A percentile compares a stretch with the other conserved stretches of the same genome.
Evolutionary conservation across 2,888 invertebrate species (phyloP).

Genomic region (Pteria penguin): DNA sequence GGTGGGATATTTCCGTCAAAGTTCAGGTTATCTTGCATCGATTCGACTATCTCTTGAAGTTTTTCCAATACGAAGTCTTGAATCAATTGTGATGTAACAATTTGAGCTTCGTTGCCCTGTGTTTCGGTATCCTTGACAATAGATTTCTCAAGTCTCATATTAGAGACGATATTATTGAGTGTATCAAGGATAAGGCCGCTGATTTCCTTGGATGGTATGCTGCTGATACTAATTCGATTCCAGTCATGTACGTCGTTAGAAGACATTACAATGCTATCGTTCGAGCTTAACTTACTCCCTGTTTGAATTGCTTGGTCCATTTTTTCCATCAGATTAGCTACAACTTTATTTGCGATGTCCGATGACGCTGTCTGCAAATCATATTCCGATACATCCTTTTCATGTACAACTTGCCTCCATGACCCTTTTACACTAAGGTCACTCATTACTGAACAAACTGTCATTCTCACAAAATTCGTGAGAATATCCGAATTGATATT

Average conservation of each 20-base stretch:
- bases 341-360: constrained; percentile 28
- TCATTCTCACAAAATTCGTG: constrained; percentile 56
- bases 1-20: constrained; percentile 15
- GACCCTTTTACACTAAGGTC: constrained; percentile 46
- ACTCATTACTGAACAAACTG: constrained; percentile 50
- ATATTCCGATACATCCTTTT: neutral
- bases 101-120: neutral
- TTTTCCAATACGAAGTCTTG: constrained; percentile 57
- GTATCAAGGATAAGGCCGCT: constrained; percentile 58
- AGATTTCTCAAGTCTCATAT: constrained; percentile 55
- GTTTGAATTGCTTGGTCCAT: constrained; percentile 17
- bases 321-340: constrained; percentile 21
- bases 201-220: constrained; percentile 46
- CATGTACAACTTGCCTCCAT: neutral
- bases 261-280: neutral
- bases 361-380: constrained; percentile 32
- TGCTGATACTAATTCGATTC: neutral
- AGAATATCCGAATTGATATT: constrained; percentile 54
- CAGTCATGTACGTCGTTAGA: neutral
- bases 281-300: neutral
- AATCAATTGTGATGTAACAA: constrained; percentile 35
- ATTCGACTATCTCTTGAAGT: constrained; percentile 53
- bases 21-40: constrained; percentile 52
- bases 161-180: constrained; percentile 57
- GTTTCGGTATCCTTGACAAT: constrained; percentile 10